Evolutionary conservation across 2,888 invertebrate genomes (phyloP).

Genomic region (Drosophila pseudotalamancana): DNA sequence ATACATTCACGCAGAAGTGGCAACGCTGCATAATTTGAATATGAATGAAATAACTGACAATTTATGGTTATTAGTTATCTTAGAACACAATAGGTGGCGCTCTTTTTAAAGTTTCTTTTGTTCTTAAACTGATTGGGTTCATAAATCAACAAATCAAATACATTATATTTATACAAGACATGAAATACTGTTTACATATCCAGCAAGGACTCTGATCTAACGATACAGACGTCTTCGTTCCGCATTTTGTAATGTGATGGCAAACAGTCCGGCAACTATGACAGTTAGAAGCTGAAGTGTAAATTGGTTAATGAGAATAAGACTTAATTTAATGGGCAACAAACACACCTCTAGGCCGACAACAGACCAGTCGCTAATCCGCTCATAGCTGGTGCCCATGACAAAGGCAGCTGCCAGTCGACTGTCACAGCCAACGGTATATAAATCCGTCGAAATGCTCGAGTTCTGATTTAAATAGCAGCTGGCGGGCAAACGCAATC

Average conservation of each 20-base stretch:
- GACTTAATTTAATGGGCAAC: no score
- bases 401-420: constrained; percentile 53
- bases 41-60: neutral
- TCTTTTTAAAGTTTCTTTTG: neutral
- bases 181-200: constrained; percentile 44
- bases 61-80: neutral
- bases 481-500: constrained; percentile 62
- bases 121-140: neutral
- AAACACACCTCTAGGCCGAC: constrained; percentile 74
- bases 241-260: constrained; percentile 72
- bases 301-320: neutral
- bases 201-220: constrained; percentile 8
- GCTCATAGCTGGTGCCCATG: constrained; percentile 68
- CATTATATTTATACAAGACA: constrained; percentile 25
- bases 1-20: constrained; percentile 11
- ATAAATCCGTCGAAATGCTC: constrained; percentile 58
- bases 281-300: constrained; percentile 59
- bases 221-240: constrained; percentile 69
- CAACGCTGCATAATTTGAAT: constrained; percentile 8
- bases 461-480: constrained; percentile 72
- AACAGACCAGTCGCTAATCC: constrained; percentile 75
- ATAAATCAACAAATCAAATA: neutral
- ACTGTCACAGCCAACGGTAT: constrained; percentile 58
- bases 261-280: constrained; percentile 70
- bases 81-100: constrained; percentile 20